Evolutionary conservation across 2,113 vertebrate genomes (phyloP).

Genomic region (Orcinus orca): DNA sequence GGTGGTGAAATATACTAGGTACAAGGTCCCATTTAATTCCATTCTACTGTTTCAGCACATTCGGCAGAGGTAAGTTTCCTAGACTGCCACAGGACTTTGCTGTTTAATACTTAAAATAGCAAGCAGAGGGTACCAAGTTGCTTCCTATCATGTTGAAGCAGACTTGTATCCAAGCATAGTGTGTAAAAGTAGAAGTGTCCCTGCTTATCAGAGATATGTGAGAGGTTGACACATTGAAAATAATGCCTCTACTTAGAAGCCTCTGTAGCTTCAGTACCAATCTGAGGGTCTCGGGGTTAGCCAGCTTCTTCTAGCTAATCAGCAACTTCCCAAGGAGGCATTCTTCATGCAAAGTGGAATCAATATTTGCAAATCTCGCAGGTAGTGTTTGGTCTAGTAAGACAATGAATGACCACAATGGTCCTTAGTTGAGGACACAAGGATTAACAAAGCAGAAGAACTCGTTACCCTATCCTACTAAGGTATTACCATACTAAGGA

Average conservation of each 20-base stretch:
- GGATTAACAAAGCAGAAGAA: background rate
- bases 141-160: slow-evolving; percentile 48
- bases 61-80: slow-evolving; percentile 45
- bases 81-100: slow-evolving; percentile 21
- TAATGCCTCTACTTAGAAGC: background rate
- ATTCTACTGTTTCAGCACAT: slow-evolving; percentile 55
- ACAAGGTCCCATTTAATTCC: slow-evolving; percentile 37
- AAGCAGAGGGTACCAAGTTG: background rate
- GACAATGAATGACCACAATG: background rate
- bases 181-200: slow-evolving; percentile 5
- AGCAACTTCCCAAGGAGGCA: background rate
- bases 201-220: slow-evolving; percentile 16
- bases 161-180: slow-evolving; percentile 5
- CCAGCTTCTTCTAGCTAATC: background rate
- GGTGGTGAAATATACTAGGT: slow-evolving; percentile 27
- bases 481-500: background rate
- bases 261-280: background rate
- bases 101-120: slow-evolving; percentile 55
- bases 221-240: background rate
- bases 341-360: background rate
- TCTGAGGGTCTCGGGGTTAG: background rate
- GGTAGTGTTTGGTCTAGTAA: background rate
- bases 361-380: background rate
- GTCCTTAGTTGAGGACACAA: background rate
- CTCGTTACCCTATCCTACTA: background rate